phyloP scores from a whole-genome alignment of 2,113 vertebrate species.

The Sardina pilchardus region DNA sequence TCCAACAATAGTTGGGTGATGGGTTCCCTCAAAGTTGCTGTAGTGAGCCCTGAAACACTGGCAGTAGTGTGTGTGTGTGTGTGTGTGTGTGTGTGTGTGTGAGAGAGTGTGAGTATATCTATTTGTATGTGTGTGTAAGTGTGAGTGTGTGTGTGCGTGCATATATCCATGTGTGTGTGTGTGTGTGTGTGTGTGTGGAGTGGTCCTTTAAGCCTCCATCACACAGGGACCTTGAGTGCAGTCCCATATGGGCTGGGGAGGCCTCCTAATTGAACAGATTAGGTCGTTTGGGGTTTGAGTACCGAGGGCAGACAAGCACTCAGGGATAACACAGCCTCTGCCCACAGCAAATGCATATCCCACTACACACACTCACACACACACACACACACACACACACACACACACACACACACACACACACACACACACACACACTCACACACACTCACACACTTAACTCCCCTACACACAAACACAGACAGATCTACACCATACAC shows the following conservation, averaged over 20 bases:
- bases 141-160: too few relatives aligned
- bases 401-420: neutral
- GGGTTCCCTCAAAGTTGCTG: too few relatives aligned
- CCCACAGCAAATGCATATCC: too few relatives aligned
- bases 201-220: too few relatives aligned
- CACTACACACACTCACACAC: neutral
- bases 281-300: constrained; percentile 44
- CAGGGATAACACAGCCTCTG: constrained; percentile 19
- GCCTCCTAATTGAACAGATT: constrained; percentile 55
- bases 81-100: neutral
- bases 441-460: neutral
- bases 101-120: too few relatives aligned
- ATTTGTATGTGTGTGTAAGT: too few relatives aligned
- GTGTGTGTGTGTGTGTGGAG: too few relatives aligned
- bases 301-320: neutral
- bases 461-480: neutral
- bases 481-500: neutral
- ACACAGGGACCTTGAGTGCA: constrained; percentile 20
- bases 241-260: constrained; percentile 35
- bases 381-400: neutral
- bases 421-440: neutral
- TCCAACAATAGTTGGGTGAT: too few relatives aligned
- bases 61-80: too few relatives aligned
- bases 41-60: too few relatives aligned
- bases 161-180: too few relatives aligned